Evolutionary conservation across 2,797 vertebrate species (phyloP).

Genomic region (Enteromius viviparus): DNA sequence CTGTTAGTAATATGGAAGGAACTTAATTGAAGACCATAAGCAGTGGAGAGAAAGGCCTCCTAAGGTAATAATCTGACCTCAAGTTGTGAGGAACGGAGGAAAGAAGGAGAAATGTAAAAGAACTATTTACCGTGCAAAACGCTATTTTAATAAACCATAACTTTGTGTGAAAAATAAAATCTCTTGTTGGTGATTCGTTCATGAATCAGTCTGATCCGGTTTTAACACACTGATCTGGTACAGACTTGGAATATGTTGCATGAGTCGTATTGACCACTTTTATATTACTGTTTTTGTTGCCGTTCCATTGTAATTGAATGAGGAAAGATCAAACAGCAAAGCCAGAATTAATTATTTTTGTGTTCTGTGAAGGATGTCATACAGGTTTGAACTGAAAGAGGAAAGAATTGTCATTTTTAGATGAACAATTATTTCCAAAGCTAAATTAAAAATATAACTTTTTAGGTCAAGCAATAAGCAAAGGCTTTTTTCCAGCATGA

Average conservation of each 20-base stretch:
- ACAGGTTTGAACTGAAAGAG: background rate
- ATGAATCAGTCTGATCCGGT: slow-evolving; percentile 5
- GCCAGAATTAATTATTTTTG: background rate
- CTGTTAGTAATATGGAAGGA: slow-evolving; percentile 25
- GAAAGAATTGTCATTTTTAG: background rate
- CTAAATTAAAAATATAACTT: background rate
- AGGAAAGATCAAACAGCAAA: background rate
- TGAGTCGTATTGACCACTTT: background rate
- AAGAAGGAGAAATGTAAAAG: background rate
- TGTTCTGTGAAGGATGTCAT: background rate
- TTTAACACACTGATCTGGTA: background rate
- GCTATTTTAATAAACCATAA: background rate
- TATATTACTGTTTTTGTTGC: background rate
- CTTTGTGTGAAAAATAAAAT: background rate
- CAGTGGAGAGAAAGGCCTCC: background rate
- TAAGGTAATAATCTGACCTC: background rate
- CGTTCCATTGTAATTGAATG: background rate
- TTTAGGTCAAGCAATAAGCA: background rate
- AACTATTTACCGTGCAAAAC: background rate
- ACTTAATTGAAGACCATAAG: slow-evolving; percentile 11
- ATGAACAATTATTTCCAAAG: no score
- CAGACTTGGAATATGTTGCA: background rate
- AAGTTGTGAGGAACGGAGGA: background rate
- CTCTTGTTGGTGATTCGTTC: background rate
- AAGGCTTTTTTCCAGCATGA: slow-evolving; percentile 3